Conservation (phyloP, 1,140 invertebrate genomes). For the Rhopalosiphum padi region DNA sequence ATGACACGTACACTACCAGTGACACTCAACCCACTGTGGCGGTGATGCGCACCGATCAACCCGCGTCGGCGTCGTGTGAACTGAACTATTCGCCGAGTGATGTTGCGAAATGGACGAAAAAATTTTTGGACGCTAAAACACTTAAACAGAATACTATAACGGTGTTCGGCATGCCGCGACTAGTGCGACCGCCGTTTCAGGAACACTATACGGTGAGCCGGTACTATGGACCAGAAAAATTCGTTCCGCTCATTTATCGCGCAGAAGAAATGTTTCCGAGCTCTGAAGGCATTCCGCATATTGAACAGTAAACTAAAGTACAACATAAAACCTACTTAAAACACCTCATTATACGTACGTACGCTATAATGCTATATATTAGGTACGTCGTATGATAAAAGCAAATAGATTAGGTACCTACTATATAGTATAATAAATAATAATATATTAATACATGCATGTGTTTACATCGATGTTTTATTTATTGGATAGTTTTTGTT, state of each 20-base stretch:
- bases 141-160: background rate
- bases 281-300: background rate
- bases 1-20: background rate
- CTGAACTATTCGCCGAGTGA: background rate
- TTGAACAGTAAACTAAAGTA: background rate
- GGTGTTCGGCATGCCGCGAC: background rate
- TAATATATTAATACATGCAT: too few relatives aligned
- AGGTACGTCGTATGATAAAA: too few relatives aligned
- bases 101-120: background rate
- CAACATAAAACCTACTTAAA: background rate
- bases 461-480: too few relatives aligned
- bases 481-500: too few relatives aligned
- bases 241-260: background rate
- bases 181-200: background rate
- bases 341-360: background rate
- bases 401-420: too few relatives aligned
- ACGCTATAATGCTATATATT: too few relatives aligned
- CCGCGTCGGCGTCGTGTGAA: too few relatives aligned
- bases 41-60: background rate
- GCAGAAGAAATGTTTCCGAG: slow-evolving; percentile 36
- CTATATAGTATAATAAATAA: too few relatives aligned
- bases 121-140: slow-evolving; percentile 4
- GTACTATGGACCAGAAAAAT: background rate
- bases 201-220: slow-evolving; percentile 1
- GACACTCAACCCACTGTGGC: background rate